phyloP scores from a whole-genome alignment of 2,113 vertebrate species.

The Anguilla rostrata region DNA sequence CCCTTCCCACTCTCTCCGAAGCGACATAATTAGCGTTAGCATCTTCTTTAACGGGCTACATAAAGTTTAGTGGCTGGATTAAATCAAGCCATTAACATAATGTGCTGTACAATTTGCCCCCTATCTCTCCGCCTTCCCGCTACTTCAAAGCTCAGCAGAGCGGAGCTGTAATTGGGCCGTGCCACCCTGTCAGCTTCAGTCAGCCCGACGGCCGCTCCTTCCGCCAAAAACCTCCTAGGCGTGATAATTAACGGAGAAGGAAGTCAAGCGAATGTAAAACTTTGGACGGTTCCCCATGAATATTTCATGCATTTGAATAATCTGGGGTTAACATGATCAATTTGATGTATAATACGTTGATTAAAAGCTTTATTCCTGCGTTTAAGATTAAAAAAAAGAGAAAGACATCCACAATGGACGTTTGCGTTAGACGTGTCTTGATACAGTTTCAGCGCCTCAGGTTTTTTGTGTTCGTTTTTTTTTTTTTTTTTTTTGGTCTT shows the following conservation, averaged over 20 bases:
- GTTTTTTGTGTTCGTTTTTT: conserved; percentile 30
- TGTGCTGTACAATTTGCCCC: conserved; percentile 90
- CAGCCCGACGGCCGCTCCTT: conserved; percentile 88
- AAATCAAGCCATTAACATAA: conserved; percentile 98
- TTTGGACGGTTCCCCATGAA: conserved; percentile 90
- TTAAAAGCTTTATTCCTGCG: conserved; percentile 77
- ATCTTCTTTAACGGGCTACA: conserved; percentile 95
- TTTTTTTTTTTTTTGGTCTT: conserved; percentile 52
- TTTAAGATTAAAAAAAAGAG: conserved; percentile 56
- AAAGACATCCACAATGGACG: conserved; percentile 71
- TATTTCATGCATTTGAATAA: conserved; percentile 95
- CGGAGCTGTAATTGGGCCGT: conserved; percentile 91
- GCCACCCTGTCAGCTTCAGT: conserved; percentile 94
- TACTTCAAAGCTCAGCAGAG: conserved; percentile 94
- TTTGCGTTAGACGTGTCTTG: conserved; percentile 69
- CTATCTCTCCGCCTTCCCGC: conserved; percentile 88
- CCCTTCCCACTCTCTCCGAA: conserved; percentile 79
- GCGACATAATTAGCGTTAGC: conserved; percentile 94
- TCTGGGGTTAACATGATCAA: conserved; percentile 90
- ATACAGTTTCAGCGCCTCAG: conserved; percentile 52
- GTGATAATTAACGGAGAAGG: conserved; percentile 89
- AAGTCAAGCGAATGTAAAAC: conserved; percentile 87
- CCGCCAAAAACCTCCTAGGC: conserved; percentile 88
- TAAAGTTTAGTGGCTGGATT: conserved; percentile 97
- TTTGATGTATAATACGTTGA: conserved; percentile 91